Evolutionary conservation across 2,888 invertebrate genomes (phyloP).

Genomic region (Corbicula japonica): DNA sequence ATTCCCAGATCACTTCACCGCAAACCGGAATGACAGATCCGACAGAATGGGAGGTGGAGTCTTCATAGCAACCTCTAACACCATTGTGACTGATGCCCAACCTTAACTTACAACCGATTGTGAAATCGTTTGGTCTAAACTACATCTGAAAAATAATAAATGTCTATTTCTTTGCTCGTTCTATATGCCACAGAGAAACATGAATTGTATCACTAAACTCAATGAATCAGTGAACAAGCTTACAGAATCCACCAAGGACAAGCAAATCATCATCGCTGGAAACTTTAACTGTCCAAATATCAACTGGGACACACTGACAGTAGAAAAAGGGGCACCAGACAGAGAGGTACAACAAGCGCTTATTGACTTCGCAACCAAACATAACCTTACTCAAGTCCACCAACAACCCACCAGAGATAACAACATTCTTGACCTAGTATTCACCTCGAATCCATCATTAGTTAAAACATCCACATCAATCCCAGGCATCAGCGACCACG

Average conservation of each 20-base stretch:
- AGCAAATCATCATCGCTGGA: slow-evolving; percentile 38
- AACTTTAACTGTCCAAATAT: slow-evolving; percentile 54
- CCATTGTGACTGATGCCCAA: background rate
- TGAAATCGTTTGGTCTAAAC: slow-evolving; percentile 26
- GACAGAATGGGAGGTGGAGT: slow-evolving; percentile 13
- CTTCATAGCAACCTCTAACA: background rate
- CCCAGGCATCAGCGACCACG: too few species aligned
- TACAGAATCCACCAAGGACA: background rate
- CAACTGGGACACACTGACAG: slow-evolving; percentile 30
- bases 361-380: slow-evolving; percentile 28
- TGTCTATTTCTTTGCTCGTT: slow-evolving; percentile 33
- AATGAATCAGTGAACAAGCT: slow-evolving; percentile 9
- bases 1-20: background rate
- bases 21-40: slow-evolving; percentile 25
- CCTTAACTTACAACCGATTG: slow-evolving; percentile 9
- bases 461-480: too few species aligned
- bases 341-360: slow-evolving; percentile 42
- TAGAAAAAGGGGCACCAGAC: slow-evolving; percentile 24
- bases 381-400: slow-evolving; percentile 41
- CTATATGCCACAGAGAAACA: slow-evolving; percentile 40
- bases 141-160: slow-evolving; percentile 16
- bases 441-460: slow-evolving; percentile 54
- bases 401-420: slow-evolving; percentile 33
- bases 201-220: slow-evolving; percentile 1
- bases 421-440: slow-evolving; percentile 53